Evolutionary conservation across 2,113 vertebrate species (phyloP).

Genomic region (Donacobius atricapilla): DNA sequence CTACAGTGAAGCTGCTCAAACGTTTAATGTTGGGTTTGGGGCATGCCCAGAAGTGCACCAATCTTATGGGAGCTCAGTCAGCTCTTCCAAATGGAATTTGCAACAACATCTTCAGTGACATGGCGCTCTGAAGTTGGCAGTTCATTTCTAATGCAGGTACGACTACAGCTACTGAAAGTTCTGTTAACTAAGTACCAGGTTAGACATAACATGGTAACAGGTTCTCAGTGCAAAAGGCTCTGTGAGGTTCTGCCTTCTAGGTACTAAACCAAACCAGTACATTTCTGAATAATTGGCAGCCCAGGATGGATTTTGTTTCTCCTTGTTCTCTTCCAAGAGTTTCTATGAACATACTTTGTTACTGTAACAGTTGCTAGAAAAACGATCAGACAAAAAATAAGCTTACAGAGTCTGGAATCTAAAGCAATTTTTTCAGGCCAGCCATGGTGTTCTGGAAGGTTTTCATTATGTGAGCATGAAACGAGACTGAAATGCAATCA

Average conservation of each 20-base stretch:
- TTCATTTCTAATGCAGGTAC: neutral
- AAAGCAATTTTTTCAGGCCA: neutral
- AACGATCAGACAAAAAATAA: neutral
- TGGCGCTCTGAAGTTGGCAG: neutral
- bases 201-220: neutral
- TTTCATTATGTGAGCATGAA: neutral
- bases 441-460: neutral
- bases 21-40: neutral
- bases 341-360: neutral
- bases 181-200: neutral
- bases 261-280: neutral
- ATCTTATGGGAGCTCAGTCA: neutral
- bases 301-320: neutral
- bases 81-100: neutral
- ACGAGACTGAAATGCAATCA: neutral
- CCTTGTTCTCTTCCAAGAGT: neutral
- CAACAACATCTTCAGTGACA: neutral
- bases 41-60: neutral
- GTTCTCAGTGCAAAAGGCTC: neutral
- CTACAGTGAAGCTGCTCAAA: neutral
- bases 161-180: neutral
- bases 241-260: neutral
- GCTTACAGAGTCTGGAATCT: rapidly evolving
- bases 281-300: neutral
- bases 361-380: neutral